A percentile compares a stretch with the other conserved stretches of the same genome.
Conservation (phyloP, 2,797 vertebrate genomes). For the Alca torda region DNA sequence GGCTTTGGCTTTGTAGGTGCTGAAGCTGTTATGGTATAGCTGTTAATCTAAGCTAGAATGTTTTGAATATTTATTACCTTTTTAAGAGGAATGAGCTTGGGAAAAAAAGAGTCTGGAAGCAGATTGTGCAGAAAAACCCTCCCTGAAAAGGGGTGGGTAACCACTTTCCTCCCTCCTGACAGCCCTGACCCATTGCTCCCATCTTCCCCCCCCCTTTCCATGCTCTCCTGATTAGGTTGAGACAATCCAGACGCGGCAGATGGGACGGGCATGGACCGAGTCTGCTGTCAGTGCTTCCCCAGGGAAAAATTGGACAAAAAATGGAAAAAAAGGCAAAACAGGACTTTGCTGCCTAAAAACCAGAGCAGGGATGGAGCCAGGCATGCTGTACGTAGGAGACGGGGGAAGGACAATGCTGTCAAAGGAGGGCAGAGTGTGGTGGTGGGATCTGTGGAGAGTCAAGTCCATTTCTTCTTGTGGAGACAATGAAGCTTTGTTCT, state of each 20-base stretch:
- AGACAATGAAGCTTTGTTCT: neutral
- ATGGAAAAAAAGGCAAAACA: neutral
- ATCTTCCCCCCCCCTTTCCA: neutral
- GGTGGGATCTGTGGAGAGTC: neutral
- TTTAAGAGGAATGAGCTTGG: neutral
- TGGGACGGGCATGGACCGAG: neutral
- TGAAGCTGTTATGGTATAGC: neutral
- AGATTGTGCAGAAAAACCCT: neutral
- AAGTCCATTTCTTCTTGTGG: neutral
- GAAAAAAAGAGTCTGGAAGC: neutral
- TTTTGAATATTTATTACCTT: constrained; percentile 57
- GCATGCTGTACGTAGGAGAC: rapidly evolving
- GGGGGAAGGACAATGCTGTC: neutral
- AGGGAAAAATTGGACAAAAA: neutral
- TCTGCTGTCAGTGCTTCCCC: neutral
- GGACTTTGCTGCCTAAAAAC: neutral
- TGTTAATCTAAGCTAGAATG: neutral
- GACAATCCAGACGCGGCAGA: neutral
- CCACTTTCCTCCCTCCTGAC: neutral
- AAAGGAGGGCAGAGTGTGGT: rapidly evolving
- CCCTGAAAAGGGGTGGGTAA: neutral
- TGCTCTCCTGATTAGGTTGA: neutral
- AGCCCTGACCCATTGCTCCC: neutral
- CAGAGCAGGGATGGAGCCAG: neutral
- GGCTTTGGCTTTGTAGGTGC: constrained; percentile 26